These are phyloP conservation scores for Pyrgus malvae DNA, from an alignment of 2,888 invertebrate genomes.

Conservation along the genomic window DNA sequence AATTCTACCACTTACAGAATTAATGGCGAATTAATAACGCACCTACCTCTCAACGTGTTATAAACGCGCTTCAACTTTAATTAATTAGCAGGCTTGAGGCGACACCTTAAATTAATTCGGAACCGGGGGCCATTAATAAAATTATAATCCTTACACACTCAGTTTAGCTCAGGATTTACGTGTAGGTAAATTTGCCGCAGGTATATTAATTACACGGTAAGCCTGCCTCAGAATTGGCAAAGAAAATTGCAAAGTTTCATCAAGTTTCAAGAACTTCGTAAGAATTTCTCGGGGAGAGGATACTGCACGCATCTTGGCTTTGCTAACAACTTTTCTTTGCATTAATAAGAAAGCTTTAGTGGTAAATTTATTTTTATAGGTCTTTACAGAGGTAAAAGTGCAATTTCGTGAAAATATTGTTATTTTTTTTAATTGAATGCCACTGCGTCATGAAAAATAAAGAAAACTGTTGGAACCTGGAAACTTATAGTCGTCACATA, in stretches of 20 bases:
- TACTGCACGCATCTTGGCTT: slow-evolving; percentile 5
- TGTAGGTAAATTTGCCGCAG: slow-evolving; percentile 19
- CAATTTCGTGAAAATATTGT: no score
- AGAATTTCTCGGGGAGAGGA: slow-evolving; percentile 3
- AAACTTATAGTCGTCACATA: no score
- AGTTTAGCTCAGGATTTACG: slow-evolving; percentile 22
- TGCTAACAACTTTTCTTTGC: slow-evolving; percentile 9
- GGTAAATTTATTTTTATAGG: not conserved
- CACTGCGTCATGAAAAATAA: no score
- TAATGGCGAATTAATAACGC: not conserved
- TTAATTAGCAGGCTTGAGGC: slow-evolving; percentile 13
- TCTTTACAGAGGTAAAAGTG: not conserved
- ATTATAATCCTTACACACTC: slow-evolving; percentile 27
- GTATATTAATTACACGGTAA: slow-evolving; percentile 20
- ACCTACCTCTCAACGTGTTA: not conserved
- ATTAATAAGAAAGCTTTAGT: not conserved
- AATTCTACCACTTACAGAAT: not conserved
- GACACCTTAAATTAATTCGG: slow-evolving; percentile 12
- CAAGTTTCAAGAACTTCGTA: not conserved
- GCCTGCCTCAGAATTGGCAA: slow-evolving; percentile 3
- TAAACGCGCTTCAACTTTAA: slow-evolving; percentile 3
- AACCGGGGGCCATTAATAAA: slow-evolving; percentile 25
- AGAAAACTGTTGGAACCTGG: no score
- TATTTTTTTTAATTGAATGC: no score
- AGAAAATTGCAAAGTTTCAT: slow-evolving; percentile 13